Conservation (phyloP, 2,888 invertebrate genomes). For the Mimumesa dahlbomi region DNA sequence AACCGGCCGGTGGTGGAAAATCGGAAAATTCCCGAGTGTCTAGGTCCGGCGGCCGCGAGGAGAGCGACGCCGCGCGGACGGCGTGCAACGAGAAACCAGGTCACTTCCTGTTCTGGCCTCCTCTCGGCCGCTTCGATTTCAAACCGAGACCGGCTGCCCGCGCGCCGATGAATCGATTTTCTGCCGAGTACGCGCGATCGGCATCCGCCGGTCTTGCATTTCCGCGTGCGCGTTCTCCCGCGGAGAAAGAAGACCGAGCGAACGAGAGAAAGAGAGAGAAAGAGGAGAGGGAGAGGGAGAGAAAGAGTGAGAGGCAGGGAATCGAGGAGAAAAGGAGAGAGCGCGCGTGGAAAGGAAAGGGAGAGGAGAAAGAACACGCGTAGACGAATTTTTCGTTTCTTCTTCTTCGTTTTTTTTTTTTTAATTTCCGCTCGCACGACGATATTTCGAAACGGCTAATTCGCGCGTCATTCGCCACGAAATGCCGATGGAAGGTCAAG, state of each 20-base stretch:
- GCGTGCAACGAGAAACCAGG: conserved; percentile 56
- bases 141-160: conserved; percentile 43
- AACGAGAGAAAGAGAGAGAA: conserved; percentile 8
- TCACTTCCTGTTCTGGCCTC: conserved; percentile 59
- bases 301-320: background rate
- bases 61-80: too few species aligned
- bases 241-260: background rate
- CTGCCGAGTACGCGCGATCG: conserved; percentile 54
- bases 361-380: conserved; percentile 41
- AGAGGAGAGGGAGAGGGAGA: conserved; percentile 8
- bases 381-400: conserved; percentile 47
- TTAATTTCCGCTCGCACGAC: conserved; percentile 33
- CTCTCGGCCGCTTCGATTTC: conserved; percentile 56
- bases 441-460: conserved; percentile 47
- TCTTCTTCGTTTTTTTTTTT: too few species aligned
- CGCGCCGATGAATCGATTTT: conserved; percentile 60
- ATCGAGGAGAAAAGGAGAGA: conserved; percentile 8
- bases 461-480: conserved; percentile 5
- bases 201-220: conserved; percentile 57
- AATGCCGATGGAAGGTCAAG: conserved; percentile 51
- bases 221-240: conserved; percentile 52
- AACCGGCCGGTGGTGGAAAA: too few species aligned
- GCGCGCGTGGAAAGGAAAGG: conserved; percentile 36
- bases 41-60: too few species aligned
- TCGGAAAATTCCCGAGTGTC: too few species aligned